Conservation (phyloP, 1,140 invertebrate genomes). For the Lysiphlebus fabarum region DNA sequence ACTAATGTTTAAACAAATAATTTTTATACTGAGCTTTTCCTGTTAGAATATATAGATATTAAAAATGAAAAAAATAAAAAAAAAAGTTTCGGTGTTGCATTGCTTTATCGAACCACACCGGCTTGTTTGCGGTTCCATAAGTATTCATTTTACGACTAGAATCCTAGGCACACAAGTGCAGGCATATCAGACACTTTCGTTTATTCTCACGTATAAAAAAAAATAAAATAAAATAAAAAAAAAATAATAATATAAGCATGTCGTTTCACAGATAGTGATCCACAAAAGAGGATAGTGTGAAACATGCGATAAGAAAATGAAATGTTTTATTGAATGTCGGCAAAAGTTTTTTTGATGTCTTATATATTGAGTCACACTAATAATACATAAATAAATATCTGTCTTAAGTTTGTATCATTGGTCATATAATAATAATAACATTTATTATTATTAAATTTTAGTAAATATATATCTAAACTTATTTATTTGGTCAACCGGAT, state of each 20-base stretch:
- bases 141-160: constrained; percentile 31
- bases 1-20: neutral
- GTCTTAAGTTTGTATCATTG: too few relatives aligned
- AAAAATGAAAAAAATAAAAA: constrained; percentile 1
- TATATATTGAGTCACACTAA: neutral
- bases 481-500: too few relatives aligned
- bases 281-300: constrained; percentile 16
- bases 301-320: constrained; percentile 9
- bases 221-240: constrained; percentile 8
- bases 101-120: constrained; percentile 27
- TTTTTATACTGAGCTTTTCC: neutral
- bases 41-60: neutral
- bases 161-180: constrained; percentile 38
- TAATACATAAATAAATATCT: too few relatives aligned
- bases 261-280: constrained; percentile 7
- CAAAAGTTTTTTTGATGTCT: constrained; percentile 23
- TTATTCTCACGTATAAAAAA: constrained; percentile 31
- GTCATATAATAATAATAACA: too few relatives aligned
- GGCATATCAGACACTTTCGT: constrained; percentile 20
- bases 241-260: neutral
- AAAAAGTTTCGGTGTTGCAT: constrained; percentile 27
- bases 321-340: constrained; percentile 19
- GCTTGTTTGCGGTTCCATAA: constrained; percentile 33
- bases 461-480: too few relatives aligned
- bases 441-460: too few relatives aligned